Evolutionary conservation across 2,888 invertebrate genomes (phyloP).

Genomic region (Scaptomyza tumidula): DNA sequence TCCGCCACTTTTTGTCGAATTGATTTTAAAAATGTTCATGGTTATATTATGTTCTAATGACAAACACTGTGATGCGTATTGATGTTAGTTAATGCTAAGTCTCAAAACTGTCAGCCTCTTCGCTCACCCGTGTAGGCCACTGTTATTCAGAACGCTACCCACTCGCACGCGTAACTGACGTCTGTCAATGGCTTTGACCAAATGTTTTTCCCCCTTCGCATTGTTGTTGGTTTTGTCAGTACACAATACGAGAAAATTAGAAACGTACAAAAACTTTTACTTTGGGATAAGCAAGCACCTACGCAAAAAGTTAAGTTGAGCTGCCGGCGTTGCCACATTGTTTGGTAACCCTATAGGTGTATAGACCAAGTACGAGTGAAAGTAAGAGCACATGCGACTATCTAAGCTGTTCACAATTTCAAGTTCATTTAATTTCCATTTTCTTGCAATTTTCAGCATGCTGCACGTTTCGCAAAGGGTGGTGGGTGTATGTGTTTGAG

Average conservation of each 20-base stretch:
- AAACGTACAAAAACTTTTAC: slow-evolving; percentile 8
- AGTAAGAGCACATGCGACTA: slow-evolving; percentile 1
- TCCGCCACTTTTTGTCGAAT: too few species aligned
- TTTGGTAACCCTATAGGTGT: slow-evolving; percentile 3
- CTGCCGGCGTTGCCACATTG: slow-evolving; percentile 17
- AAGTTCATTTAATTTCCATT: slow-evolving; percentile 76
- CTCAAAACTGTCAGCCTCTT: neutral
- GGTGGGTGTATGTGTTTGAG: slow-evolving; percentile 6
- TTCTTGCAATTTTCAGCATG: slow-evolving; percentile 52
- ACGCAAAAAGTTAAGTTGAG: slow-evolving; percentile 24
- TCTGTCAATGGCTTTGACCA: slow-evolving; percentile 22
- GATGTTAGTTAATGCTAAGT: neutral
- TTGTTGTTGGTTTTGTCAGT: slow-evolving; percentile 13
- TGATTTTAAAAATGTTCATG: too few species aligned
- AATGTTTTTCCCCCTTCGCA: neutral
- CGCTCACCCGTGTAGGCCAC: neutral
- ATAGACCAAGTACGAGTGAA: slow-evolving; percentile 1
- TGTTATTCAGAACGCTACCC: neutral
- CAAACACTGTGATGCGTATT: neutral
- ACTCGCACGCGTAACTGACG: slow-evolving; percentile 1
- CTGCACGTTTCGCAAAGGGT: slow-evolving; percentile 26
- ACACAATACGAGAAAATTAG: slow-evolving; percentile 14
- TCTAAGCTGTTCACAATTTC: slow-evolving; percentile 54
- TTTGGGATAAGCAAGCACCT: neutral
- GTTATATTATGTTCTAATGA: neutral